Conservation (phyloP, 2,888 invertebrate genomes). For the Mylabris sibirica region DNA sequence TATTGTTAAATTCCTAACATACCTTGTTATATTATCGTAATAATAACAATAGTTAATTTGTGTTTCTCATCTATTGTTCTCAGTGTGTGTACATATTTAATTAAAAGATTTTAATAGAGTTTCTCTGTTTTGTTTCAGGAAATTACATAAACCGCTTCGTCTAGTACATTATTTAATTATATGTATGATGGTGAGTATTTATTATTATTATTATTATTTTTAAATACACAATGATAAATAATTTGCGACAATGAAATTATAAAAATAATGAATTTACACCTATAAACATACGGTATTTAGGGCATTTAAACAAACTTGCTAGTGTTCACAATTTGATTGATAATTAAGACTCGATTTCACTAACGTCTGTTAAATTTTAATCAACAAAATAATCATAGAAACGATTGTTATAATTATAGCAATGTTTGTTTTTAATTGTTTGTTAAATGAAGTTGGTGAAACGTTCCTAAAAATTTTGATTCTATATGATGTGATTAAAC, state of each 20-base stretch:
- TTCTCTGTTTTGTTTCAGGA: conserved; percentile 44
- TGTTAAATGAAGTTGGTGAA: too few relatives aligned
- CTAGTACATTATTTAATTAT: conserved; percentile 43
- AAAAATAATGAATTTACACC: background rate
- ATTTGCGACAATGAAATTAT: too few relatives aligned
- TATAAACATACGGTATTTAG: too few relatives aligned
- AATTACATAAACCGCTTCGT: conserved; percentile 47
- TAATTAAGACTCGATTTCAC: too few relatives aligned
- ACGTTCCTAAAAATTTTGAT: too few relatives aligned
- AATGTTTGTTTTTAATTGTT: too few relatives aligned
- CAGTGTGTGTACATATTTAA: background rate
- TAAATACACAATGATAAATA: background rate
- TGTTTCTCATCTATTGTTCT: conserved; percentile 12
- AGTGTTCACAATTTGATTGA: too few relatives aligned
- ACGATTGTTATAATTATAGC: too few relatives aligned
- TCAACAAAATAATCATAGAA: too few relatives aligned
- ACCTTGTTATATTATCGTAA: background rate
- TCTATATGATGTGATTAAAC: too few relatives aligned
- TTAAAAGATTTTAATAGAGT: conserved; percentile 15
- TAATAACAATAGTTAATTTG: background rate
- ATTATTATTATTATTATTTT: conserved; percentile 7
- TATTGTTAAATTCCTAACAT: background rate
- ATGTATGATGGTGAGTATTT: conserved; percentile 46
- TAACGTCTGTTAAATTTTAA: too few relatives aligned
- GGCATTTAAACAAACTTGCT: too few relatives aligned